Conservation (phyloP, 2,113 vertebrate species). For the Bolborhynchus lineola region DNA sequence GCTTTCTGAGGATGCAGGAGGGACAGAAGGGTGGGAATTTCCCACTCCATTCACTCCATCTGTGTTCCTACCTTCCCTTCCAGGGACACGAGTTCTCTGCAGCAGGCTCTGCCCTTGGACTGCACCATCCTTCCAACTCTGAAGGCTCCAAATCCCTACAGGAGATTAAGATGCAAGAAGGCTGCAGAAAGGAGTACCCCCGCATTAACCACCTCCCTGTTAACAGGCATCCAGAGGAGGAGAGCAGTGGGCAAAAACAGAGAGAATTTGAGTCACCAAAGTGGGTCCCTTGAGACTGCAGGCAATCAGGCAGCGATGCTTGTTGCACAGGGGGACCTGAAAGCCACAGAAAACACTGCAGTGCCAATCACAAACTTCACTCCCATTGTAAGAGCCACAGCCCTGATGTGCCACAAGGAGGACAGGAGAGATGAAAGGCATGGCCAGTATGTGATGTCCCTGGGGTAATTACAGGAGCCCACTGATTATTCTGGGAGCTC, state of each 20-base stretch:
- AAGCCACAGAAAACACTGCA: background rate
- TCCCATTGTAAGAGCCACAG: background rate
- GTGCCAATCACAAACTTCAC: background rate
- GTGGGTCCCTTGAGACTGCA: background rate
- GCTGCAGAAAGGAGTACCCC: background rate
- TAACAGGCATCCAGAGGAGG: background rate
- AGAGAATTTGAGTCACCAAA: background rate
- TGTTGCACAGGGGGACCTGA: background rate
- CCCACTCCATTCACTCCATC: slow-evolving; percentile 13
- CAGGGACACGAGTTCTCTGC: background rate
- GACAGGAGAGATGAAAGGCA: background rate
- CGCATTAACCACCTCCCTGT: background rate
- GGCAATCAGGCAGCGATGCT: background rate
- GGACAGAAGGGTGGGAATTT: background rate
- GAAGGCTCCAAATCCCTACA: background rate
- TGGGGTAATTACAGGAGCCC: background rate
- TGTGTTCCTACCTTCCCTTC: slow-evolving; percentile 4
- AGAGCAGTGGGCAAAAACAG: background rate
- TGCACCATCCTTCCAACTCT: background rate
- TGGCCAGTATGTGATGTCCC: background rate
- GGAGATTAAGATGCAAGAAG: background rate
- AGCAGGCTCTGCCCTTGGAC: background rate
- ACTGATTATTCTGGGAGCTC: background rate
- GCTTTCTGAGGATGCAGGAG: slow-evolving; percentile 1
- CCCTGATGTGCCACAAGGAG: background rate